Evolutionary conservation across 2,888 invertebrate genomes (phyloP), one percentile per base, ranked within the genome.

Genomic region (Chloromyia formosa): DNA sequence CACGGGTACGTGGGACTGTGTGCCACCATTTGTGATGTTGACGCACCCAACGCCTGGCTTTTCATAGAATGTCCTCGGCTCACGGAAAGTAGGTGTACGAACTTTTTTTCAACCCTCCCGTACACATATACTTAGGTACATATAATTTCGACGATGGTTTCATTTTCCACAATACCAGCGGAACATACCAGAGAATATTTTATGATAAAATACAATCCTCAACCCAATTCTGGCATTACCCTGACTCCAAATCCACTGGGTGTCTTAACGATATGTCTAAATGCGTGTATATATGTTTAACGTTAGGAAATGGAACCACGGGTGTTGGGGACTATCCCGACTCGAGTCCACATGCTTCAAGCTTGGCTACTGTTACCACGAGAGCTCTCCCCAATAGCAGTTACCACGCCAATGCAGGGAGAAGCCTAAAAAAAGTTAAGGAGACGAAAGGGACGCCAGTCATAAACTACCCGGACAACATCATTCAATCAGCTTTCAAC

Each of bases 401-500:
- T 35, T 16, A 40, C 62, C 16, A 7, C 4, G n/a, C 18, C 5
- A 16, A 18, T 35, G 3, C 9, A 12, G 27, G 61, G 62, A 14
- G 53, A 23, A 64, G n/a, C n/a, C 18, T 14, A 12, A 20, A 64
- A 40, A n/a, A n/a, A 3, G 12, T 49, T 49, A 49, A 16, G n/a
- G 64, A 27, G 12, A 53, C n/a, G 68, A 5, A 27, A 22, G 18
- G 23, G 14, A 1, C 23, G 23, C 20, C 16, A 58, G 71, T 40
- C 22, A 40, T 27, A 53, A 58, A 56, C 71, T 58, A 58, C 40
- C 71, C 56, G 18, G n/a, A 40, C 27, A 56, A 20, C 10, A 58
- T 20, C 58, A 71, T 40, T 53, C 71, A 71, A 58, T 49, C 58
- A 71, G 40, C 58, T 40, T 71, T 71, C 71, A 71, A 56, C 71